Evolutionary conservation across 92 coral and sea anemone genomes (phyloP), one percentile per base, ranked within the genome.

Genomic region (Blastomussa wellsi): DNA sequence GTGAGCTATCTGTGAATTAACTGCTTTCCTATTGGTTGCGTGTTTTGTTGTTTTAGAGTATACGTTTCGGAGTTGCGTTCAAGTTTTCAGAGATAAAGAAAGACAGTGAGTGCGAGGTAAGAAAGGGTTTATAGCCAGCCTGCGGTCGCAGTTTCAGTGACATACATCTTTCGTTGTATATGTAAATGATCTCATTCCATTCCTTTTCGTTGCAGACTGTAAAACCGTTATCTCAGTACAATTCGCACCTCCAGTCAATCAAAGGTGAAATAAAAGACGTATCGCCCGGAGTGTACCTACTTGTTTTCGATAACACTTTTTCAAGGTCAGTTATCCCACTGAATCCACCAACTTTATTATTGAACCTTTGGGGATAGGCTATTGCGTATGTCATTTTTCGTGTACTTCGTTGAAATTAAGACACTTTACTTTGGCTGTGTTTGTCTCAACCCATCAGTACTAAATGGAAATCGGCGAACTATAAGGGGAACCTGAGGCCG

Each of bases 291-390:
- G 90, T 94, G 8, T 86, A 90, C 68, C 81, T 92, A 19, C 91
- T 96, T 67, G 98, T 96, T 24, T 96, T 96, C 71, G 98, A 96
- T 74, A 96, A 96, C 82, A 87, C 98, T 19, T 86, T 90, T 73
- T 91, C 98, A 74, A 92, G 93, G 98, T 96, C 42, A 47, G 86
- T 22, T 0, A 8, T 70, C 26, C 17, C 20, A 24, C 47, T 33
- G 0, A 7, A 1, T 17, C 22, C 20, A 9, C n/a, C 22, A 37
- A 8, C 65, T 9, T n/a, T n/a, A n/a, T n/a, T n/a, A n/a, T n/a
- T n/a, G n/a, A n/a, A n/a, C n/a, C n/a, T n/a, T n/a, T 39, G 44
- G 44, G 44, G 44, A 7, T 39, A 39, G 44, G 44, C 7, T 39
- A 39, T 3, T 3, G 44, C n/a, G n/a, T n/a, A n/a, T n/a, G n/a